Base-by-base conservation (phyloP, 2,113 vertebrate genomes). In the Callochromis pleurospilus region DNA sequence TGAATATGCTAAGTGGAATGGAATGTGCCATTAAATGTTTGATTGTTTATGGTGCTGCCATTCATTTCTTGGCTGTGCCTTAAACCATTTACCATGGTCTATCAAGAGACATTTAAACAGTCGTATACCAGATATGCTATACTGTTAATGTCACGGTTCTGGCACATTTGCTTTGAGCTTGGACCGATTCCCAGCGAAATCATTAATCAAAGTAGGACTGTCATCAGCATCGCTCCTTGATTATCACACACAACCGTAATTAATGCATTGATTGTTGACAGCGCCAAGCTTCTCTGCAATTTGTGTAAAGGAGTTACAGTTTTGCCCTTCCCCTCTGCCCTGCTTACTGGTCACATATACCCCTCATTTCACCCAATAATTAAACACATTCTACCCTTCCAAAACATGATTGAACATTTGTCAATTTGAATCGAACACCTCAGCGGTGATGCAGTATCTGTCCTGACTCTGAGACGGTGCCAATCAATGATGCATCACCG, bases 401-500 rank as follows among this genome's bases (percentile, higher is more conserved):
- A 45, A 31, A 86, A 60, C 88, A 73, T 51, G 9, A 40, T 53
- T 84, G 82, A 83, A 83, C 83, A 77, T 89, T 87, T 80, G 86
- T 95, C 93, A 85, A 93, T 92, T 45, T 84, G 56, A 91, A 95
- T 94, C 83, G 70, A 93, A 89, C 62, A 65, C 88, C 79, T 92
- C 86, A 51, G 88, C 56, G 84, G 94, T 93, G 94, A 93, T 86
- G 88, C 75, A 85, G 81, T 80, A 88, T 80, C 90, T 88, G 85
- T 77, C 45, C 73, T 84, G 15, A 83, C 87, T 89, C 87, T 33
- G 51, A 82, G 80, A 84, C 70, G 86, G 85, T 88, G 88, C 24
- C 92, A 92, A 94, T 96, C 94, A 92, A 94, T 96, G 91, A 84
- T 73, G 53, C 88, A 82, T 94, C 90, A 84, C 65, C 62, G 31